These are phyloP conservation scores for Cryptophagus acutangulus DNA, from an alignment of 2,888 invertebrate genomes.

Conservation along the genomic window DNA sequence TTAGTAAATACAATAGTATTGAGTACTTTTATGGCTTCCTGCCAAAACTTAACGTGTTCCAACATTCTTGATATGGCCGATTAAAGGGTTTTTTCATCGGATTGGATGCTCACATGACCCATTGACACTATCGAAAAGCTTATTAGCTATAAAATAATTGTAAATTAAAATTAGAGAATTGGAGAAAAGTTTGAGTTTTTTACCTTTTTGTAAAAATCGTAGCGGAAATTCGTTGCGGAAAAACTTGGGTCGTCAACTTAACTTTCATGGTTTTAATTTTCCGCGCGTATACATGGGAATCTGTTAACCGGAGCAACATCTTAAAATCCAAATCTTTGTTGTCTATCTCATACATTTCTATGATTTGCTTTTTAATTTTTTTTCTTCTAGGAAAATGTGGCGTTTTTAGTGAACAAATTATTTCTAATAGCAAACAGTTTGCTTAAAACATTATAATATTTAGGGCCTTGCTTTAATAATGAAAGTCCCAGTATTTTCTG, in stretches of 20 bases:
- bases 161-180: no score
- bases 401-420: background rate
- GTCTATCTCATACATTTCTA: background rate
- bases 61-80: no score
- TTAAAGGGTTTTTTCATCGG: no score
- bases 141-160: no score
- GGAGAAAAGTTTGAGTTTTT: no score
- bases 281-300: background rate
- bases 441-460: slow-evolving; percentile 7
- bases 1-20: no score
- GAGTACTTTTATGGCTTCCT: no score
- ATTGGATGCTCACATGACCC: no score
- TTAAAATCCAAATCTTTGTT: background rate
- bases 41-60: no score
- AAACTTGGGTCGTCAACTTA: background rate
- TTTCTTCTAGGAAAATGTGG: background rate
- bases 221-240: background rate
- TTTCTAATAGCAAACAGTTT: slow-evolving; percentile 12
- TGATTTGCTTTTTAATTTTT: background rate
- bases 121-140: slow-evolving; percentile 3
- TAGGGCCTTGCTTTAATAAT: slow-evolving; percentile 8
- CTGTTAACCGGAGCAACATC: background rate
- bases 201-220: no score
- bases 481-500: slow-evolving; percentile 13
- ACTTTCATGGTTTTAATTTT: slow-evolving; percentile 3